Evolutionary conservation across 2,113 vertebrate species (phyloP), one percentile per base, ranked within the genome.

Genomic region (Callaeas wilsoni): DNA sequence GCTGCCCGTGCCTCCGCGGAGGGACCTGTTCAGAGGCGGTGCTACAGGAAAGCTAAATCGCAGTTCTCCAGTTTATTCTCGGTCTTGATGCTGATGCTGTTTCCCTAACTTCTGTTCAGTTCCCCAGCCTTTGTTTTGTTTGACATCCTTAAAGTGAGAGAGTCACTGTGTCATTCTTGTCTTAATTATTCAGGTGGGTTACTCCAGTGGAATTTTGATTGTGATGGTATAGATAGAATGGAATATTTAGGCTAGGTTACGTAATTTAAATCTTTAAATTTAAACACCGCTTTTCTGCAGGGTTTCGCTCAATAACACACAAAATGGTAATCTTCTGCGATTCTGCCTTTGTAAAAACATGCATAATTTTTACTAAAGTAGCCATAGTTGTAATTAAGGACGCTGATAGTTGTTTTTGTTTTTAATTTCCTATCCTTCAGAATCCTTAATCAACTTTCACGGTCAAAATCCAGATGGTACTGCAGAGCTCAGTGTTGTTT

Each of bases 381-480:
- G 68, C 60, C 35, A 16, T 75, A 71, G 37, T 78, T 92, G 79
- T 75, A 52, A 52, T 88, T 86, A 83, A 75, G 47, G 60, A 71
- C 0, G 4, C 56, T 73, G 74, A 44, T 71, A 56, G 60, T 85
- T 90, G 75, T 20, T 81, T 65, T 88, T 83, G 67, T 4, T 80
- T 89, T 92, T 68, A 49, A 89, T 94, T 90, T 92, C 64, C 74
- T 87, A 29, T 70, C 75, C 76, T 93, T 91, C 86, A 59, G 74
- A 90, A 89, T 81, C 70, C 59, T 73, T 90, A 87, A 89, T 87
- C 93, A 85, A 96, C 78, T 92, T 77, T 67, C 68, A 71, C 2
- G 44, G 91, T 91, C 87, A 85, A 85, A 85, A 89, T 92, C 94
- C 93, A 97, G 96, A 96, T 96, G 89, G 94, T 64, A 27, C 47